Conservation (phyloP, 2,113 vertebrate species). For the Elaphurus davidianus region DNA sequence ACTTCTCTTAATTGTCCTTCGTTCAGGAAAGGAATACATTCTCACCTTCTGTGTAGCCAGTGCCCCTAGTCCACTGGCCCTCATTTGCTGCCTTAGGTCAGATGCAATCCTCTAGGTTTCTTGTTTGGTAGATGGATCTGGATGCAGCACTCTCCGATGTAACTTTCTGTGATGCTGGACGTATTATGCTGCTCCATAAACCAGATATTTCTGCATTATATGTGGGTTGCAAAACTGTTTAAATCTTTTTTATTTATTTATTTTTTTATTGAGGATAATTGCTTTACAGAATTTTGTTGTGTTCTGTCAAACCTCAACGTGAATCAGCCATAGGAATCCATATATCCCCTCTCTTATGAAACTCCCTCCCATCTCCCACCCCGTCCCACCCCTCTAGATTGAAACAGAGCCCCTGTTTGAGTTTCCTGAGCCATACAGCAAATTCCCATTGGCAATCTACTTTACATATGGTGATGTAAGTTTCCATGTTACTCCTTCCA, state of each 20-base stretch:
- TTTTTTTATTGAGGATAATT: not conserved
- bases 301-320: not conserved
- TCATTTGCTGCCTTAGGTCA: not conserved
- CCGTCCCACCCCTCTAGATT: not conserved
- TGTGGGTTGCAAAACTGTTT: not conserved
- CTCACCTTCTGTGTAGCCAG: not conserved
- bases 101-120: too few relatives aligned
- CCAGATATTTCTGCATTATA: not conserved
- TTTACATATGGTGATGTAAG: not conserved
- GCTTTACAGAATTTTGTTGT: not conserved
- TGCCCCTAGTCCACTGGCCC: too few relatives aligned
- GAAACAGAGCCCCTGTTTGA: not conserved
- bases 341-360: not conserved
- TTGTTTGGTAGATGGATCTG: not conserved
- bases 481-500: not conserved
- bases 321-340: not conserved
- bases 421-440: not conserved
- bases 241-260: not conserved
- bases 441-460: rapidly evolving
- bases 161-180: not conserved
- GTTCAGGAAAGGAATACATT: not conserved
- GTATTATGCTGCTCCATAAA: not conserved
- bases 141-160: not conserved
- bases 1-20: not conserved
- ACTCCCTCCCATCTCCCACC: rapidly evolving